phyloP scores from a whole-genome alignment of 2,797 vertebrate genomes.

The Enteromius unitaeniatus region DNA sequence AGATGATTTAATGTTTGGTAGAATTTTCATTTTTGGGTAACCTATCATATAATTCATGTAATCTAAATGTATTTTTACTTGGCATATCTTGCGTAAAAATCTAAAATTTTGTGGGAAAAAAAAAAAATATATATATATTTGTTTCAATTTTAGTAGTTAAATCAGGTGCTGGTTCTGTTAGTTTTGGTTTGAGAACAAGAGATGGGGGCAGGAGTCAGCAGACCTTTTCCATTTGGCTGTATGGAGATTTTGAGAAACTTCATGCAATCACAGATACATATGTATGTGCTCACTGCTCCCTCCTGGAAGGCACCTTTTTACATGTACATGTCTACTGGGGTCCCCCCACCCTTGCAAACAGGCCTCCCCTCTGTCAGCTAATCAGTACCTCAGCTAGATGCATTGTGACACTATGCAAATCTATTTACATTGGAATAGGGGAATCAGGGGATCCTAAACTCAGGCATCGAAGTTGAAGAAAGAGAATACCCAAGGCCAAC shows the following conservation, averaged over 20 bases:
- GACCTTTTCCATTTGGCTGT: slow-evolving; percentile 48
- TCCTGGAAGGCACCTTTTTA: slow-evolving; percentile 53
- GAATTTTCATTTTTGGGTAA: background rate
- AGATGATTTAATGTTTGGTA: background rate
- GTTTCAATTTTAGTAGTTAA: background rate
- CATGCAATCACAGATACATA: slow-evolving; percentile 61
- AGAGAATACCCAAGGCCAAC: slow-evolving; percentile 86
- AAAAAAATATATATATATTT: background rate
- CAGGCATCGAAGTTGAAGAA: slow-evolving; percentile 83
- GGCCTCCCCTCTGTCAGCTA: slow-evolving; percentile 74
- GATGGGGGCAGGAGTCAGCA: slow-evolving; percentile 31
- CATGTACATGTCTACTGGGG: slow-evolving; percentile 49
- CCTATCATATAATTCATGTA: background rate
- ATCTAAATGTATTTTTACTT: background rate
- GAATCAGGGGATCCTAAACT: slow-evolving; percentile 83
- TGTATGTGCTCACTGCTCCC: slow-evolving; percentile 51
- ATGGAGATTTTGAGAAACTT: slow-evolving; percentile 47
- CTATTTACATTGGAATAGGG: slow-evolving; percentile 85
- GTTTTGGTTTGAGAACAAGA: slow-evolving; percentile 42
- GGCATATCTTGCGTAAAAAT: background rate
- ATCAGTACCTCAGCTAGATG: slow-evolving; percentile 75
- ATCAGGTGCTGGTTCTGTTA: background rate
- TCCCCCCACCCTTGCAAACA: slow-evolving; percentile 51
- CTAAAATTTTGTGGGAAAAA: background rate
- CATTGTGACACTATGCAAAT: slow-evolving; percentile 83